These are phyloP conservation scores for Haemorhous mexicanus DNA, from an alignment of 2,113 vertebrate species.

Conservation along the genomic window DNA sequence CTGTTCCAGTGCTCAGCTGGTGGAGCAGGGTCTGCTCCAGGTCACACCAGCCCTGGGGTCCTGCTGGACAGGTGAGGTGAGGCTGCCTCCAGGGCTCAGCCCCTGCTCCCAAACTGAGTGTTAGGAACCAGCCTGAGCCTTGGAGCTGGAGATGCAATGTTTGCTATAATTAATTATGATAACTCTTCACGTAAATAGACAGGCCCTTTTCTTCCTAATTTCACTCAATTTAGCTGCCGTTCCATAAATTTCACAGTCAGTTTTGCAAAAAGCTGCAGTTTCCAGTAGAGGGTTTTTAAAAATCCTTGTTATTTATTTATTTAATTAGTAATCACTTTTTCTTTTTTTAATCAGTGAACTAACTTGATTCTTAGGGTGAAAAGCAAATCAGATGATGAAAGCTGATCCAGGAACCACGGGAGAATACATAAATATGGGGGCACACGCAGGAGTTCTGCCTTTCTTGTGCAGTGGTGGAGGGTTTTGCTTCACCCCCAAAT, in stretches of 20 bases:
- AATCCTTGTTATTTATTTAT: not conserved
- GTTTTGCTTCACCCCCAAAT: not conserved
- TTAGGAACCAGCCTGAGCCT: not conserved
- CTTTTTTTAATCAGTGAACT: not conserved
- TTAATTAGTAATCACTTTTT: not conserved
- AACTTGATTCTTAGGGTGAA: not conserved
- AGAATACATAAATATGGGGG: not conserved
- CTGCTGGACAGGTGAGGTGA: rapidly evolving
- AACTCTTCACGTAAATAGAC: slow-evolving; percentile 21
- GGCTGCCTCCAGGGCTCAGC: not conserved
- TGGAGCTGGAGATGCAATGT: not conserved
- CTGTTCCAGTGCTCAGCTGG: rapidly evolving
- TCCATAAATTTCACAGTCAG: slow-evolving; percentile 28
- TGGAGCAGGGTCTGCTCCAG: not conserved
- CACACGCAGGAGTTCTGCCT: rapidly evolving
- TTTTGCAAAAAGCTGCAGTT: slow-evolving; percentile 8
- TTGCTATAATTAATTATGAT: slow-evolving; percentile 36
- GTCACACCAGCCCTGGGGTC: rapidly evolving
- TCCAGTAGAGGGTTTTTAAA: not conserved
- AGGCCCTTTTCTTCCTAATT: slow-evolving; percentile 41
- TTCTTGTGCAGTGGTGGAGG: rapidly evolving
- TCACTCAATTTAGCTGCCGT: slow-evolving; percentile 22
- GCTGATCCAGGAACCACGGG: not conserved
- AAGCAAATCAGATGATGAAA: not conserved
- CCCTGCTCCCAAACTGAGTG: not conserved